These are phyloP conservation scores for Drosophila yooni DNA, from an alignment of 2,888 invertebrate genomes.

Conservation along the genomic window DNA sequence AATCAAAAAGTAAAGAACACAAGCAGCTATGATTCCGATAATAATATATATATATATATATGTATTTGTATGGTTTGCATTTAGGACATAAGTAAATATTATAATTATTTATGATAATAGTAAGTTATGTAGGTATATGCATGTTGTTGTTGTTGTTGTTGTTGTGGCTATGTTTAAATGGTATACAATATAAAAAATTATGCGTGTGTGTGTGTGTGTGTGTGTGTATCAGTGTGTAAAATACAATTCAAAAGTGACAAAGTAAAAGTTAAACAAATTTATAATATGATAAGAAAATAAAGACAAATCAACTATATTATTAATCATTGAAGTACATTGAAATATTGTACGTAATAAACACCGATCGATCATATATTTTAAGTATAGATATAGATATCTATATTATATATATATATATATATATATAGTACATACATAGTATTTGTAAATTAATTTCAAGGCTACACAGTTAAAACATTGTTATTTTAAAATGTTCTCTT, in stretches of 20 bases:
- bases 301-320: slow-evolving; percentile 42
- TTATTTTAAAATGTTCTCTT: slow-evolving; percentile 48
- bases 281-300: slow-evolving; percentile 35
- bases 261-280: slow-evolving; percentile 40
- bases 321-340: slow-evolving; percentile 34
- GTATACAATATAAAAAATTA: slow-evolving; percentile 49
- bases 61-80: slow-evolving; percentile 52
- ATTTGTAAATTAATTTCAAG: slow-evolving; percentile 72
- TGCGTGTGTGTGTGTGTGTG: slow-evolving; percentile 34
- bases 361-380: slow-evolving; percentile 30
- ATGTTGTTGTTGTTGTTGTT: slow-evolving; percentile 9
- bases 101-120: slow-evolving; percentile 64
- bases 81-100: slow-evolving; percentile 67
- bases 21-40: slow-evolving; percentile 48
- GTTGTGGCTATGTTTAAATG: slow-evolving; percentile 51
- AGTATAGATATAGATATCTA: slow-evolving; percentile 18
- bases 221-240: slow-evolving; percentile 27
- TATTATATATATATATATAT: slow-evolving; percentile 1
- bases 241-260: slow-evolving; percentile 46
- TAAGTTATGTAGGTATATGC: slow-evolving; percentile 48
- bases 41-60: slow-evolving; percentile 47
- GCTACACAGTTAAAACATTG: slow-evolving; percentile 74
- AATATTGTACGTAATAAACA: slow-evolving; percentile 56
- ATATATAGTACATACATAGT: slow-evolving; percentile 26
- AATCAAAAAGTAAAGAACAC: slow-evolving; percentile 8